Base-by-base conservation (phyloP, 2,888 invertebrate species). In the Orchesellides sinensis region DNA sequence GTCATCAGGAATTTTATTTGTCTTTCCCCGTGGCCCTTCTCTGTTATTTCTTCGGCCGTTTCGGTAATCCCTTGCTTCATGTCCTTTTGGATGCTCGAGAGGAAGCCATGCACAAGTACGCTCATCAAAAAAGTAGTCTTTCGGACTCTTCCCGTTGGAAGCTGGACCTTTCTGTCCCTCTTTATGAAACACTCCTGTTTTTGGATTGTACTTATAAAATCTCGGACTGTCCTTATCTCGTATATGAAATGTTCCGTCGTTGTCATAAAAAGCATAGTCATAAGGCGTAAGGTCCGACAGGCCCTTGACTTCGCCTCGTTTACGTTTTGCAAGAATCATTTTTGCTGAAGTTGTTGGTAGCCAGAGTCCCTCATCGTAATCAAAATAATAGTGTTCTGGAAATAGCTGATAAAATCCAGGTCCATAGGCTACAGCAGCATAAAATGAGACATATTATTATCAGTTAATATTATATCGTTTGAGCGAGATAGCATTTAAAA, bases 111-210 rank as follows among this genome's bases (percentile, higher is more conserved):
- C 27, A 19, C 59, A 47, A 6, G 65, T 66, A 5, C 19, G 2
- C 49, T 84, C 84, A 27, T 84, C 84, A 21, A 78, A 84, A 40
- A 77, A 84, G 21, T 68, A 84, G 23, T 82, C 82, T 29, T 78
- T 77, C 17, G 47, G 47, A 19, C 56, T 14, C 17, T 73, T 59
- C 27, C 54, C 45, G 19, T 63, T 19, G 40, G 40, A n/a, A 2
- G 49, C 56, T 2, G 79, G 79, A 5, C 70, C 69, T 14, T 25
- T 59, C 5, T 17, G 19, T n/a, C 59, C 74, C n/a, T 52, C 27
- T n/a, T 47, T 54, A 14, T 75, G 75, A 40, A 63, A 84, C 0
- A 84, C 84, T 21, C 61, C 80, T 0, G 70, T 73, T 32, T 66
- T 23, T 0, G 32, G 27, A 10, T 68, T 63, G 23, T 81, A 84